These are phyloP conservation scores for Musca domestica DNA, from an alignment of 1,140 invertebrate genomes.

Conservation along the genomic window DNA sequence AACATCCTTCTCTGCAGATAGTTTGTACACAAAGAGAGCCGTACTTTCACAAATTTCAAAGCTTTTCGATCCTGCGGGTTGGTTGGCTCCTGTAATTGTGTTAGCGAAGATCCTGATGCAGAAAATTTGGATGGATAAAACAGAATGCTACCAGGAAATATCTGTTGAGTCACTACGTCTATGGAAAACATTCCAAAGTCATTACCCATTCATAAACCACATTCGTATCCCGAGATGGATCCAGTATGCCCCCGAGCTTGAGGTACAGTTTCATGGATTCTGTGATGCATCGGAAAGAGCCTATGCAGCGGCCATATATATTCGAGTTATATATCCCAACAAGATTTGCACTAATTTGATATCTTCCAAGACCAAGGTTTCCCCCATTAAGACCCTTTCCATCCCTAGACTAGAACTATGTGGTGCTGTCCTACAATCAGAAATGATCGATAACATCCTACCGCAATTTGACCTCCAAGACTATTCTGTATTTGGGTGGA, in stretches of 20 bases:
- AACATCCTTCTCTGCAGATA: background rate
- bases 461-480: conserved; percentile 35
- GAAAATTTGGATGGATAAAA: conserved; percentile 46
- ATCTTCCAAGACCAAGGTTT: background rate
- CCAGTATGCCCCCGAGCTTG: conserved; percentile 27
- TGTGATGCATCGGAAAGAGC: conserved; percentile 45
- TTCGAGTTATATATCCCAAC: conserved; percentile 31
- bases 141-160: conserved; percentile 50
- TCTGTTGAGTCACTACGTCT: conserved; percentile 19
- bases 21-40: conserved; percentile 3
- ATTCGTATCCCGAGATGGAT: conserved; percentile 29
- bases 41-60: conserved; percentile 24
- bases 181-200: background rate
- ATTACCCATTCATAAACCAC: background rate
- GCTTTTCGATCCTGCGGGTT: conserved; percentile 53
- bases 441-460: conserved; percentile 28
- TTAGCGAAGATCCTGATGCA: conserved; percentile 56
- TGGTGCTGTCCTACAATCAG: background rate
- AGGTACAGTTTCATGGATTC: conserved; percentile 37
- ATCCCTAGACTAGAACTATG: background rate
- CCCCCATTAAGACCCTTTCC: background rate
- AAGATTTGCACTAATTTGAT: background rate
- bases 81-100: conserved; percentile 51
- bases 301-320: conserved; percentile 45
- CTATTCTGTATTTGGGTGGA: conserved; percentile 44